Conservation (phyloP, 1,140 invertebrate species). For the Neodiprion fabricii region DNA sequence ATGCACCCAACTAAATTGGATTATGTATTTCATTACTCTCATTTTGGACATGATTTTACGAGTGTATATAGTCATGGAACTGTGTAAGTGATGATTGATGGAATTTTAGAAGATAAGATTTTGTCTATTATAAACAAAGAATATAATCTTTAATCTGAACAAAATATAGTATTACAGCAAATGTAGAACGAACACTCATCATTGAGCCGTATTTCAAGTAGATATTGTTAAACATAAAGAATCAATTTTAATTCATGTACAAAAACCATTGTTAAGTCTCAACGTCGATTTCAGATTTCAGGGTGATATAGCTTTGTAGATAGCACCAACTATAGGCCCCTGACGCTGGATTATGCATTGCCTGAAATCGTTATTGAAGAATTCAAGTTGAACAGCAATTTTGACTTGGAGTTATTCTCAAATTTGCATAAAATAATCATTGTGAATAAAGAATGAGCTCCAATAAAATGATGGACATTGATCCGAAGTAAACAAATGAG, state of each 20-base stretch:
- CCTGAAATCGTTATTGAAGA: conserved; percentile 38
- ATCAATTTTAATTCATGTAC: not conserved
- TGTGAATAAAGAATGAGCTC: no score
- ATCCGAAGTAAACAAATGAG: no score
- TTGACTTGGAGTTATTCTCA: no score
- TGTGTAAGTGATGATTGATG: not conserved
- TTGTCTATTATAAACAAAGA: not conserved
- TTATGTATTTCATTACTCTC: no score
- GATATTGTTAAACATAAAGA: not conserved
- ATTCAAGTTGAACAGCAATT: no score
- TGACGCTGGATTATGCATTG: conserved; percentile 58
- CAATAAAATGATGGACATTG: no score
- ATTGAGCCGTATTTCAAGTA: not conserved
- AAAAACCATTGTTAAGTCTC: not conserved
- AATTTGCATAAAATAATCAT: no score
- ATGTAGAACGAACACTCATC: no score
- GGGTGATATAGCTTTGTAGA: conserved; percentile 53
- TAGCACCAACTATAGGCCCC: conserved; percentile 53
- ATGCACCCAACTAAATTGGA: no score
- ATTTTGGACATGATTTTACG: not conserved
- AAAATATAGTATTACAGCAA: not conserved
- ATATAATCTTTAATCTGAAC: not conserved
- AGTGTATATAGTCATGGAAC: not conserved
- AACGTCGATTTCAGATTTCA: conserved; percentile 24
- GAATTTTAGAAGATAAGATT: not conserved